phyloP scores from a whole-genome alignment of 2,888 invertebrate genomes.

The Sesia bembeciformis region DNA sequence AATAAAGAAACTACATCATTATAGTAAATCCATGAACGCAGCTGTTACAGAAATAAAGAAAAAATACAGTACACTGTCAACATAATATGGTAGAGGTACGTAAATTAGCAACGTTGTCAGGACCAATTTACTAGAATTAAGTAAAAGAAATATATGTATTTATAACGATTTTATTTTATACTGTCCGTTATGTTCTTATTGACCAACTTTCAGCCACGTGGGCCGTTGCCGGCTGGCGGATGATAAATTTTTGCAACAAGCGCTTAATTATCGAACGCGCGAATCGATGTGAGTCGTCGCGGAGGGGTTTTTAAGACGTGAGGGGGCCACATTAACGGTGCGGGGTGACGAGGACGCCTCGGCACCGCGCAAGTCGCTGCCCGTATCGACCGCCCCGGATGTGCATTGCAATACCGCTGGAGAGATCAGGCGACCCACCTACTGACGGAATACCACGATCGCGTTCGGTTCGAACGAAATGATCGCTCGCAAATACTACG shows the following conservation, averaged over 20 bases:
- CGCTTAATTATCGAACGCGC: conserved; percentile 44
- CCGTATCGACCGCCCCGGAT: conserved; percentile 71
- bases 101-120: too few species aligned
- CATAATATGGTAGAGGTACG: too few species aligned
- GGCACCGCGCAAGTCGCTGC: conserved; percentile 51
- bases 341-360: conserved; percentile 35
- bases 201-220: neutral
- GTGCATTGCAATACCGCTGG: conserved; percentile 56
- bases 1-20: too few species aligned
- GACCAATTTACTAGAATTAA: too few species aligned
- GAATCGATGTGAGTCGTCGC: conserved; percentile 58
- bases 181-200: too few species aligned
- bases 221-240: neutral
- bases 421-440: conserved; percentile 55
- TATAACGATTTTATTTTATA: too few species aligned
- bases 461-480: conserved; percentile 19
- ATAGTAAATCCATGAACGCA: too few species aligned
- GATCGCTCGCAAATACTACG: neutral
- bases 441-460: conserved; percentile 32
- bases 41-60: too few species aligned
- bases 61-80: too few species aligned
- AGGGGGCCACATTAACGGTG: conserved; percentile 29
- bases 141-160: too few species aligned
- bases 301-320: conserved; percentile 38
- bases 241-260: conserved; percentile 17